These are phyloP conservation scores for Phalangium opilio DNA, from an alignment of 2,888 invertebrate genomes.

Conservation along the genomic window DNA sequence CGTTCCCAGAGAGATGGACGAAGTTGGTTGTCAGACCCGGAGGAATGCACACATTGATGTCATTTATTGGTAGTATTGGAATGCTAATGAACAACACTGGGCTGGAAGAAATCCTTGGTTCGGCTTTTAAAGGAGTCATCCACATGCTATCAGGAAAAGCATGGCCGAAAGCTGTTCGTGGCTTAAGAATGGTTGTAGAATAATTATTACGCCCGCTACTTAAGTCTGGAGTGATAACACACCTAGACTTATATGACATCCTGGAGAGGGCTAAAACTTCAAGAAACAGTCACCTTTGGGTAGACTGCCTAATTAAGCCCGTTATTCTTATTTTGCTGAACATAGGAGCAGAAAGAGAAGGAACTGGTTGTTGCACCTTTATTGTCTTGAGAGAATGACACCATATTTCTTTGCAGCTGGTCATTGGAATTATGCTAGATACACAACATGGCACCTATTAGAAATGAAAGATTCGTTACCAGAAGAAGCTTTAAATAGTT, in stretches of 20 bases:
- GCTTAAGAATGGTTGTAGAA: neutral
- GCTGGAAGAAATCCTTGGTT: slow-evolving; percentile 20
- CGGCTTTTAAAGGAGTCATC: slow-evolving; percentile 20
- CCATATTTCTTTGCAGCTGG: neutral
- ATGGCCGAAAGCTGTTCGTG: slow-evolving; percentile 17
- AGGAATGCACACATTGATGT: slow-evolving; percentile 17
- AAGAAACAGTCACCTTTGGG: neutral
- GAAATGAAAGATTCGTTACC: too few species aligned
- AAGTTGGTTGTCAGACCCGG: slow-evolving; percentile 7
- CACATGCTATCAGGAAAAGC: slow-evolving; percentile 24
- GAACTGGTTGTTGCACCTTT: neutral
- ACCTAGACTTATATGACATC: neutral
- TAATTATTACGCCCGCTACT: neutral
- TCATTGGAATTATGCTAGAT: neutral
- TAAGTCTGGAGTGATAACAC: neutral
- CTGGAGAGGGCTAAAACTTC: neutral
- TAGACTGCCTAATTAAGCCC: neutral
- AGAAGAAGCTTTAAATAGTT: too few species aligned
- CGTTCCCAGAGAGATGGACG: neutral
- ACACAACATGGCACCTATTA: too few species aligned
- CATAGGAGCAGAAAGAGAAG: neutral
- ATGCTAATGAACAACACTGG: slow-evolving; percentile 20
- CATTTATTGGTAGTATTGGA: slow-evolving; percentile 22
- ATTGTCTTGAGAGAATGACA: neutral
- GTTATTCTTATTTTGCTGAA: neutral